Evolutionary conservation across 37 sponge, comb jelly and placozoan genomes (phyloP), one percentile per base, ranked within the genome.

Genomic region (Halisarca cf. caerulea): DNA sequence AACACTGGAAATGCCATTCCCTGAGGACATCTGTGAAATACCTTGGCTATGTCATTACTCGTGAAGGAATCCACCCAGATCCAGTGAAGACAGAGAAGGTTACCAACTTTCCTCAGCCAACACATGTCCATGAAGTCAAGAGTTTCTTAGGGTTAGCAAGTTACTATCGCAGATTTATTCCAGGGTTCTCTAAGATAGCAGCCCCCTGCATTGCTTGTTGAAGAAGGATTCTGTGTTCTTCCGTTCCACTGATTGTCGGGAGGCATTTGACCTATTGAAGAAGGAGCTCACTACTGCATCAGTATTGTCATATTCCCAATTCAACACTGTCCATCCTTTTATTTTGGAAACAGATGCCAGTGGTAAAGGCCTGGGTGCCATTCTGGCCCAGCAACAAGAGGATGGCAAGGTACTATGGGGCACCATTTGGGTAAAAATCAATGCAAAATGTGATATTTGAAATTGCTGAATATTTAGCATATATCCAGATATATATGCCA

Each of bases 121-220:
- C n/a, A n/a, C n/a, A n/a, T n/a, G n/a, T n/a, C n/a, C n/a, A n/a
- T n/a, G n/a, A n/a, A n/a, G n/a, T n/a, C n/a, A n/a, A n/a, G n/a
- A n/a, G n/a, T n/a, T n/a, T n/a, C 42, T 62, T 64, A 3, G 83
- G 66, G 4, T 24, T 86, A 23, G 55, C 79, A 7, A 47, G 69
- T 20, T 91, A 83, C 27, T 91, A 87, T 66, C 61, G 85, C 14
- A 53, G 85, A 2, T 91, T 87, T 78, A 38, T 86, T 25, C 82
- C 57, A 3, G 35, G 45, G 40, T 91, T 79, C 41, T 41, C 87
- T 28, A 55, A 20, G 0, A 47, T 87, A 24, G 91, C 87, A 40
- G 25, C n/a, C 9, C 89, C 11, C 57, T 92, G 21, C 32, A 84
- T 78, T 30, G 23, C 0, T 47, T 92, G 51, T 72, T 87, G 0